phyloP scores from a whole-genome alignment of 2,888 invertebrate genomes.

The Xestoiulus laeticollis region DNA sequence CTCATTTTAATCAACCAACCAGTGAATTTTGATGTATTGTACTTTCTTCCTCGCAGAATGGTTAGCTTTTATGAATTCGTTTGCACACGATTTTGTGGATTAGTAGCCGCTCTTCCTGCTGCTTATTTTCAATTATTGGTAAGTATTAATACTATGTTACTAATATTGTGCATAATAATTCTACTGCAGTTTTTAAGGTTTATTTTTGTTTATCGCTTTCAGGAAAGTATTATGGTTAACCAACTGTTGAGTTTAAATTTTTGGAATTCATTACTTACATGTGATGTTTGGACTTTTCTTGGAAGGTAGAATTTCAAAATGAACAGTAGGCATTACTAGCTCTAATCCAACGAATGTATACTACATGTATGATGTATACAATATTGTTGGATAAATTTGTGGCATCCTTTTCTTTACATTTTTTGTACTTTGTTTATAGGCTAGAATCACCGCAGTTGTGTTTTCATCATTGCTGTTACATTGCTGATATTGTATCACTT shows the following conservation, averaged over 20 bases:
- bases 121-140: neutral
- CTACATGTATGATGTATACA: too few species aligned
- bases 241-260: neutral
- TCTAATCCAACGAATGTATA: too few species aligned
- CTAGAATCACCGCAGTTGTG: neutral
- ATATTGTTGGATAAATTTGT: too few species aligned
- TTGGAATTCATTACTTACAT: neutral
- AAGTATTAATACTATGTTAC: neutral
- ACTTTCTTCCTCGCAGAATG: neutral
- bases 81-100: neutral
- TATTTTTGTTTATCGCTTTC: neutral
- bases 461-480: neutral
- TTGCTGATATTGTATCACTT: neutral
- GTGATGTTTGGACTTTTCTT: conserved; percentile 11
- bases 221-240: neutral
- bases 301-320: neutral
- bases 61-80: neutral
- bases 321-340: neutral
- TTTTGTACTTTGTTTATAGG: neutral
- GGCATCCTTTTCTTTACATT: neutral
- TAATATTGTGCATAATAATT: neutral
- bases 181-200: too few species aligned
- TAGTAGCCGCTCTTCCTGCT: neutral
- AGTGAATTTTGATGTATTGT: too few species aligned
- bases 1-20: too few species aligned